Base-by-base conservation (phyloP, 2,888 invertebrate genomes). In the Diogma glabrata region DNA sequence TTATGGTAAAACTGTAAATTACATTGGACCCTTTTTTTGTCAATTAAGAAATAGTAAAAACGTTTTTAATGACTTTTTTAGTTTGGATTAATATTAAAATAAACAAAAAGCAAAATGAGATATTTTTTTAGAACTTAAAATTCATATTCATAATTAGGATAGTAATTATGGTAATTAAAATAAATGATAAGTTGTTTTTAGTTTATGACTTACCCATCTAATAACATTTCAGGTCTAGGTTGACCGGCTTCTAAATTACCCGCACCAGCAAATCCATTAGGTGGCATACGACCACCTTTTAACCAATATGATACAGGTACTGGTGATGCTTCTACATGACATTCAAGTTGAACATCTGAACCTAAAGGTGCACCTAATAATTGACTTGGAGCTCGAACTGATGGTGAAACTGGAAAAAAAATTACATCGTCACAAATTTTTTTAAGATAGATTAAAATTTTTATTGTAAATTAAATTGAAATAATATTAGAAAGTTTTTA, bases 341-440 rank as follows among this genome's bases (percentile, higher is more conserved):
- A 92, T 65, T 89, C 85, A 43, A 92, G 72, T 59, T 85, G 83
- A 26, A 92, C 89, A 66, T 90, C 86, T 0, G 87, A 88, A 50
- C 87, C 87, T 40, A 89, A 70, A 2, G 91, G 90, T 2, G 90
- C 87, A 16, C 92, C 91, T 47, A 92, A 74, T 60, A 92, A 74
- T 71, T 92, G 91, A 70, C 88, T 90, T 60, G 89, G 86, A 60
- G 89, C 89, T 73, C 85, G 87, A 56, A 92, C 87, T 63, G 84
- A 82, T 24, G 92, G 92, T 50, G 87, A 84, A 75, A 93, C 92
- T 92, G 75, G 46, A 66, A 66, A 43, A 28, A 45, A 26, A 30
- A 24, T n/a, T n/a, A n/a, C n/a, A n/a, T n/a, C n/a, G n/a, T n/a
- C n/a, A n/a, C n/a, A n/a, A n/a, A n/a, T n/a, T n/a, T n/a, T n/a